A percentile compares a stretch with the other conserved stretches of the same genome.
These are phyloP conservation scores for Acrossocheilus wenchowensis DNA, from an alignment of 2,797 vertebrate genomes.

Conservation along the genomic window DNA sequence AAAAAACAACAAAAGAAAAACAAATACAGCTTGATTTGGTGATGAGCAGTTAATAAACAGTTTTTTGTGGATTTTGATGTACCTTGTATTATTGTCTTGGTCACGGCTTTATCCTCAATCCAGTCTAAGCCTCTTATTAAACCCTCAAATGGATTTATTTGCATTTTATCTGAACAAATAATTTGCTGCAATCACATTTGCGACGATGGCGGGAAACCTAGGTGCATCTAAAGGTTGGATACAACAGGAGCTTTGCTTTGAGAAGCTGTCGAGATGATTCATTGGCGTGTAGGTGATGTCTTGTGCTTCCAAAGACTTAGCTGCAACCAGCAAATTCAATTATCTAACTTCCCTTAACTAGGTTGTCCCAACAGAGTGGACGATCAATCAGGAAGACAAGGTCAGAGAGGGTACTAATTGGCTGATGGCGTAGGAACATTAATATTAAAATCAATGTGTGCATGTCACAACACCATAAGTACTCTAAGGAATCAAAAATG, in stretches of 20 bases:
- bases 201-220: neutral
- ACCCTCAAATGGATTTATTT: neutral
- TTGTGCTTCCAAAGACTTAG: neutral
- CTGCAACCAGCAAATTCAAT: slow-evolving; percentile 10
- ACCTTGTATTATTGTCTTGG: neutral
- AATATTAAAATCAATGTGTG: neutral
- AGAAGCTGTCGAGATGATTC: neutral
- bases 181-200: neutral
- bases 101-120: neutral
- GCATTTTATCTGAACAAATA: neutral
- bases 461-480: neutral
- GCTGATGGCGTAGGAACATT: slow-evolving; percentile 1
- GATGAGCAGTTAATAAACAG: neutral
- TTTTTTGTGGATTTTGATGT: neutral
- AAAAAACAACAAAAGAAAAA: too few species aligned
- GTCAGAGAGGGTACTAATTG: slow-evolving; percentile 7
- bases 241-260: neutral
- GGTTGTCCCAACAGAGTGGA: slow-evolving; percentile 15
- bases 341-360: slow-evolving; percentile 7
- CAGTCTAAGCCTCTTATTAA: neutral
- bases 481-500: neutral
- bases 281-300: slow-evolving; percentile 3
- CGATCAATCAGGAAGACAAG: slow-evolving; percentile 16
- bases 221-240: neutral
- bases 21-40: neutral